Percentiles rank a stretch among this genome's conserved stretches.
These are phyloP conservation scores for Yoshiicerus persimilis DNA, from an alignment of 1,140 invertebrate genomes.

Conservation along the genomic window DNA sequence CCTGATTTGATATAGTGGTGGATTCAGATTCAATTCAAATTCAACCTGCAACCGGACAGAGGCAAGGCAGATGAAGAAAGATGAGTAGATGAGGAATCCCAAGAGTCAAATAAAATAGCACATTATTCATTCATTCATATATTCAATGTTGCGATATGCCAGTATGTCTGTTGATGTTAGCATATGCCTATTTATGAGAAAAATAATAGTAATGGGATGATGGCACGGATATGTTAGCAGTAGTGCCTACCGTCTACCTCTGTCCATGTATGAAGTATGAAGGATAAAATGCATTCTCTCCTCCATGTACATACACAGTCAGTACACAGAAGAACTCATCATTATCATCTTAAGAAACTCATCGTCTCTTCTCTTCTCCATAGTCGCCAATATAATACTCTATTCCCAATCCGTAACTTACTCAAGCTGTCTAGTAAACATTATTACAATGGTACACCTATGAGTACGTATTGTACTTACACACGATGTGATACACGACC, in stretches of 20 bases:
- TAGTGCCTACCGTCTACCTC: no score
- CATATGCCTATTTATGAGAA: not conserved
- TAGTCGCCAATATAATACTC: not conserved
- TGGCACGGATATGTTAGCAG: not conserved
- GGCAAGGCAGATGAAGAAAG: not conserved
- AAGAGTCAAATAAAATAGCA: constrained; percentile 18
- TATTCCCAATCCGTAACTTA: not conserved
- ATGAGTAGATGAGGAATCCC: constrained; percentile 4
- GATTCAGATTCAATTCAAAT: no score
- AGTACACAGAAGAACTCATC: not conserved
- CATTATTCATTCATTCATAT: constrained; percentile 14
- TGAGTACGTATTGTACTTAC: not conserved
- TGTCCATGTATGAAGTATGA: no score
- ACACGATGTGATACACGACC: not conserved
- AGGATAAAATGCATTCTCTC: not conserved
- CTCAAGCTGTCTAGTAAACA: not conserved
- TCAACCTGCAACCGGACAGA: not conserved
- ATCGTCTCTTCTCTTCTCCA: not conserved
- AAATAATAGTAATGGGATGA: not conserved
- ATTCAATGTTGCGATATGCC: constrained; percentile 10
- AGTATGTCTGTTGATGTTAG: not conserved
- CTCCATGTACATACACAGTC: not conserved
- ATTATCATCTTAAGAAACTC: not conserved
- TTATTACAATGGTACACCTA: not conserved
- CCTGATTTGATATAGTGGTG: not conserved